Conservation (phyloP, 2,797 vertebrate species). For the Sarcoramphus papa region DNA sequence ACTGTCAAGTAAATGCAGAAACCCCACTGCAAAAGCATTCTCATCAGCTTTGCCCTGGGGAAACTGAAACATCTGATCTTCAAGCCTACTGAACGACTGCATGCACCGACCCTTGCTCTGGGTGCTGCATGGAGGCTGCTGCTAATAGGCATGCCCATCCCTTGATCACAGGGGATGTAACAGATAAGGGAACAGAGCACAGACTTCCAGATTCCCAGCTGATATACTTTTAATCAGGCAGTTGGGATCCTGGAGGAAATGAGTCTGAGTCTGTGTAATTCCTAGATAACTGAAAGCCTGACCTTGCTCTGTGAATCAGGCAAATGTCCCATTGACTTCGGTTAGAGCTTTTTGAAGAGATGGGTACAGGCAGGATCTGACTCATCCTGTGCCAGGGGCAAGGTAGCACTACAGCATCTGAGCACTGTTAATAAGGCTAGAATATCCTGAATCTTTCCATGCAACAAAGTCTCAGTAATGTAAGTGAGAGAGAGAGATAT, state of each 20-base stretch:
- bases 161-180: not conserved
- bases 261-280: not conserved
- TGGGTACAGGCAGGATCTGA: not conserved
- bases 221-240: not conserved
- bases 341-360: not conserved
- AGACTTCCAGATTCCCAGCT: not conserved
- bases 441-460: not conserved
- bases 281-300: not conserved
- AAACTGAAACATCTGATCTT: not conserved
- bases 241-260: conserved; percentile 33
- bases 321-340: not conserved
- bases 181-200: not conserved
- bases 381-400: not conserved
- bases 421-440: not conserved
- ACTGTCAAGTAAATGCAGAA: not conserved
- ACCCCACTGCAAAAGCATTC: not conserved
- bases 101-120: not conserved
- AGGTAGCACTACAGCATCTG: not conserved
- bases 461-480: not conserved
- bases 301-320: not conserved
- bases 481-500: not conserved
- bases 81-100: rapidly evolving
- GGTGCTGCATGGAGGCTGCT: not conserved
- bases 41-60: not conserved
- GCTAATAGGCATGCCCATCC: not conserved